Evolutionary conservation across 2,797 vertebrate genomes (phyloP).

Genomic region (Rhincodon typus): DNA sequence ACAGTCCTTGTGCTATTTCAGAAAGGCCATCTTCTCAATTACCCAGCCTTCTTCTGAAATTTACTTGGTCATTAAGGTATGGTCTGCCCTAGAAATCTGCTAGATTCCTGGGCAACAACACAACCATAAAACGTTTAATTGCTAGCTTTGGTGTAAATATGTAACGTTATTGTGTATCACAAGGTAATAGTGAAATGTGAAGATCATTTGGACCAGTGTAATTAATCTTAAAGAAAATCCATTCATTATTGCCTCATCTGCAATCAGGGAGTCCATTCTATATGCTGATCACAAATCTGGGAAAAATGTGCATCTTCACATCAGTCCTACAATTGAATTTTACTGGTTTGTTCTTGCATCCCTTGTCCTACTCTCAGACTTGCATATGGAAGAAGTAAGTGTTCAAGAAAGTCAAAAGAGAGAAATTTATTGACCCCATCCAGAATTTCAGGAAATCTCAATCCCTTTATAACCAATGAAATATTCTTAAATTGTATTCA

Average conservation of each 20-base stretch:
- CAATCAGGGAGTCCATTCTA: background rate
- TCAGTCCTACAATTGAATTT: background rate
- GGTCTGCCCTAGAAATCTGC: background rate
- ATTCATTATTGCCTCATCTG: background rate
- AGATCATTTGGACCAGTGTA: background rate
- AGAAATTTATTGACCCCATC: background rate
- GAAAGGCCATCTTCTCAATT: conserved; percentile 24
- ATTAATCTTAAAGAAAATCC: background rate
- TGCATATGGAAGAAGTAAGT: background rate
- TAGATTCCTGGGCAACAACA: background rate
- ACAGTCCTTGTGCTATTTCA: background rate
- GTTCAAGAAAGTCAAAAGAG: background rate
- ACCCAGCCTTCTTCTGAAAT: background rate
- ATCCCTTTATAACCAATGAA: background rate
- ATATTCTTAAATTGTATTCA: background rate
- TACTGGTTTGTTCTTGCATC: background rate
- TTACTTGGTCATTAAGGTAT: conserved; percentile 23
- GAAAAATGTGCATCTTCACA: background rate
- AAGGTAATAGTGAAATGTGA: background rate
- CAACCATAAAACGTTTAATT: background rate
- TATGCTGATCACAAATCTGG: background rate
- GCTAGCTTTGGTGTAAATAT: background rate
- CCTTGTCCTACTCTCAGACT: background rate
- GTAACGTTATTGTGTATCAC: background rate
- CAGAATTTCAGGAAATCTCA: background rate